These are phyloP conservation scores for Ellobius talpinus DNA, from an alignment of 2,113 vertebrate species.

Conservation along the genomic window DNA sequence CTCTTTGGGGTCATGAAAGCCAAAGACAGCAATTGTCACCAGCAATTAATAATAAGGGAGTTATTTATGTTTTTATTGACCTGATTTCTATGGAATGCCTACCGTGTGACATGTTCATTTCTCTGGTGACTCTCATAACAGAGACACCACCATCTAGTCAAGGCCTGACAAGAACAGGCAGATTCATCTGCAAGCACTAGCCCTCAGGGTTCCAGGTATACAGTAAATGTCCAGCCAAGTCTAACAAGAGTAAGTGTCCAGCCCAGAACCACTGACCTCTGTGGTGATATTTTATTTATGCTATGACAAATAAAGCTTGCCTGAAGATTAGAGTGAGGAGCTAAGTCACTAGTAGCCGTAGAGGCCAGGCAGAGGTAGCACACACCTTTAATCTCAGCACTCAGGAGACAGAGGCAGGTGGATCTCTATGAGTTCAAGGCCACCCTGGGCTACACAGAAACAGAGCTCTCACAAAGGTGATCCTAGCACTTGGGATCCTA, in stretches of 20 bases:
- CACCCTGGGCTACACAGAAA: no score
- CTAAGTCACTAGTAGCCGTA: no score
- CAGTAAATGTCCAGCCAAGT: background rate
- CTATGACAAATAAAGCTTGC: no score
- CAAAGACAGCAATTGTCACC: background rate
- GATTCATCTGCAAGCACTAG: background rate
- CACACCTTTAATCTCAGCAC: no score
- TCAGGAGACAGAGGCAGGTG: no score
- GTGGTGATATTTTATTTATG: no score
- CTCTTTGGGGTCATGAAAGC: background rate
- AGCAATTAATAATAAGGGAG: background rate
- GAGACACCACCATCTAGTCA: background rate
- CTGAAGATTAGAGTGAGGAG: no score
- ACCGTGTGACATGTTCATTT: background rate
- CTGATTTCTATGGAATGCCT: background rate
- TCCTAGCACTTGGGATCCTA: no score
- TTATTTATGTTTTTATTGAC: background rate
- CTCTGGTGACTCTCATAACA: background rate
- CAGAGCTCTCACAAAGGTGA: no score
- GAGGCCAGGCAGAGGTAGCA: no score
- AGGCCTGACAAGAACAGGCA: background rate
- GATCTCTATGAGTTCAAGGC: no score
- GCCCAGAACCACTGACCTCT: background rate
- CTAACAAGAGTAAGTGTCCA: background rate
- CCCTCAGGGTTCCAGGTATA: background rate